Evolutionary conservation across 2,113 vertebrate genomes (phyloP), one percentile per base, ranked within the genome.

Genomic region (Dendrocopos noguchii): DNA sequence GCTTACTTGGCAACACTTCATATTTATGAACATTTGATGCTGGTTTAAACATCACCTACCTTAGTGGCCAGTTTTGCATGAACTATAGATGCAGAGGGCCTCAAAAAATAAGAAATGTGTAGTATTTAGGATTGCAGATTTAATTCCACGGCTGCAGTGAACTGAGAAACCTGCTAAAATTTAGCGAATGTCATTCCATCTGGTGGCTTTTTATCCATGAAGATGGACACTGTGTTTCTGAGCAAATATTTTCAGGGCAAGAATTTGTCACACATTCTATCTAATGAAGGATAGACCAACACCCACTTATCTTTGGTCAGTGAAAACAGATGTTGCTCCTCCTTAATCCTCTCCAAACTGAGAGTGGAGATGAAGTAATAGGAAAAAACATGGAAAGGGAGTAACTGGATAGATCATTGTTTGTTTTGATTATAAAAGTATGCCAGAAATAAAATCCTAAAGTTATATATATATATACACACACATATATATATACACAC

Each of bases 241-340:
- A 84, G 36, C 7, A 93, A 73, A 91, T 82, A 94, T 81, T 86
- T 95, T 95, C 70, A 81, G 36, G 28, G n/a, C 25, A 81, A 82
- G 52, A 93, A 92, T 95, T 92, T 94, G 53, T 85, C 91, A 79
- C 81, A 95, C 39, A 85, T 93, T 89, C 80, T 90, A 3, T 78
- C 44, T 84, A 72, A 92, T 77, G 56, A 95, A 73, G 34, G 15
- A 39, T 9, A 79, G 60, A 73, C 60, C 87, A 95, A 77, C 60
- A 91, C 70, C 73, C 82, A 79, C 18, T 93, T 89, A 60, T 78
- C 19, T 72, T 80, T 92, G 70, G 70, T 94, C 79, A 92, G 15
- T 88, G 33, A 87, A 96, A 95, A 90, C 66, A 97, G 84, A 76
- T 93, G 81, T 88, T 96, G 24, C 36, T 71, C 46, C 76, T 86